These are phyloP conservation scores for Chaetophractus vellerosus DNA, from an alignment of 2,797 vertebrate species.

Conservation along the genomic window DNA sequence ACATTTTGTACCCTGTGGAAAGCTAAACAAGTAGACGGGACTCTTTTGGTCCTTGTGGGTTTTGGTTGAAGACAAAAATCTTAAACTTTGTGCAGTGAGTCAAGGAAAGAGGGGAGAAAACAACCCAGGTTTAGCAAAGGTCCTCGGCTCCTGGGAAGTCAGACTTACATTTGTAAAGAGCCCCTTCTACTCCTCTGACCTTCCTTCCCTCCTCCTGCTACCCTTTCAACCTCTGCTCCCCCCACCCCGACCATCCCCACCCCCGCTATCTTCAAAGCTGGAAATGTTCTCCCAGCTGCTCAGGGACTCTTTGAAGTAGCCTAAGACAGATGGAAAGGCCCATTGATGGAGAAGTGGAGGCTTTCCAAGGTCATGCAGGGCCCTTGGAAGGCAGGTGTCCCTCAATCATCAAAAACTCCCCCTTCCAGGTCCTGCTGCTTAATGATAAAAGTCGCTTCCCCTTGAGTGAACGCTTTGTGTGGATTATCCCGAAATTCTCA, in stretches of 20 bases:
- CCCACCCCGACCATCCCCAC: too few relatives aligned
- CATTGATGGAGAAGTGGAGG: not conserved
- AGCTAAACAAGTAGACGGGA: not conserved
- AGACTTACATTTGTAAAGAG: not conserved
- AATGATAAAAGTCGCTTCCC: slow-evolving; percentile 8
- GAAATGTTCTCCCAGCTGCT: slow-evolving; percentile 51
- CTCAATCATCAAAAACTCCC: not conserved
- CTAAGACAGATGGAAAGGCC: slow-evolving; percentile 59
- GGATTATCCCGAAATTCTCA: not conserved
- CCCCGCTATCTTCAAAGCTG: not conserved
- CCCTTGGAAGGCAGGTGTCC: not conserved
- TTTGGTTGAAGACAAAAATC: slow-evolving; percentile 52
- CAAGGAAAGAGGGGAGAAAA: not conserved
- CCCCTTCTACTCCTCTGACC: not conserved
- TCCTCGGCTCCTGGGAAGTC: not conserved
- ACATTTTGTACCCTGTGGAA: not conserved
- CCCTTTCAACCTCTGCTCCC: not conserved
- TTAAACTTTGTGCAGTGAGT: not conserved
- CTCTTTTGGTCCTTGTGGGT: not conserved
- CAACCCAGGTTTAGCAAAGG: not conserved
- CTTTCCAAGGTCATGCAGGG: not conserved
- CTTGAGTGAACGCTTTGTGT: not conserved
- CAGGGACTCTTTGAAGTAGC: slow-evolving; percentile 55
- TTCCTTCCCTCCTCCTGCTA: not conserved
- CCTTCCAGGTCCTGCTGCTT: slow-evolving; percentile 1